Evolutionary conservation across 2,888 invertebrate genomes (phyloP), one percentile per base, ranked within the genome.

Genomic region (Colletes collaris): DNA sequence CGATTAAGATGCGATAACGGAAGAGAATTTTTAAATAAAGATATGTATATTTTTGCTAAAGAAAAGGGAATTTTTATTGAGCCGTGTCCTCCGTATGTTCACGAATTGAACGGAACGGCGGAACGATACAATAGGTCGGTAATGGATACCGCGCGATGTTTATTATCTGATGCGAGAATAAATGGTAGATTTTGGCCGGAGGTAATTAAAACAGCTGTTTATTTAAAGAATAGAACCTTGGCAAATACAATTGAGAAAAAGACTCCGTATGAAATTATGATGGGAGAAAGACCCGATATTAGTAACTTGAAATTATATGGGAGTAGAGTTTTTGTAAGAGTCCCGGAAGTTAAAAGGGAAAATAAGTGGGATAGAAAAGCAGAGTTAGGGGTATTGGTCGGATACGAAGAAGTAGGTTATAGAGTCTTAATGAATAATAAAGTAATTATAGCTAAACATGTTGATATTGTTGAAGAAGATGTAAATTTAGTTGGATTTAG

Each of bases 331-430:
- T 40, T 82, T 70, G 74, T 76, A 7, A 72, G 73, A 76, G 55
- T 64, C 0, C 65, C 73, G 7, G 69, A 78, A 56, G 40, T 8
- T 2, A 62, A 49, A 5, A 52, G 65, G 2, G 59, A 64, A 50
- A 55, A 44, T 2, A 79, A 75, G 64, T 83, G 73, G 78, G 77
- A 77, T 46, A 58, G 60, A 8, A 81, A 79, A 66, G 76, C 79
- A 44, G 37, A 81, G 49, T 27, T 83, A n/a, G 76, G 83, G 40
- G 46, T 81, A 16, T 69, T 83, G 59, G 50, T 83, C n/a, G 81
- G 83, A 16, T 83, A 85, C n/a, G 70, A 13, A 13, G 67, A 83
- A 27, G 62, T 62, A 8, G 82, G 83, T 0, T 85, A 83, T 66
- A 78, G 80, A 73, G 67, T 84, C 10, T 56, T 70, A 35, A 44